phyloP scores from a whole-genome alignment of 1,140 invertebrate genomes.

The Bombyx mori region ASM3026992v2 NC_085117.1:17227001-17227500 shows the following conservation, averaged over 20 bases:
- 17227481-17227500: too few relatives aligned
- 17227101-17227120: slow-evolving; percentile 1
- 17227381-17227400: too few relatives aligned
- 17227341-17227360: neutral
- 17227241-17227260: slow-evolving; percentile 4
- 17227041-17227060: slow-evolving; percentile 1
- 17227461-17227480: too few relatives aligned
- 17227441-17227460: too few relatives aligned
- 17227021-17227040: slow-evolving; percentile 1
- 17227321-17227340: neutral
- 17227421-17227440: too few relatives aligned
- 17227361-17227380: too few relatives aligned
- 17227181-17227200: neutral
- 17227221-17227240: neutral
- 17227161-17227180: neutral
- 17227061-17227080: neutral
- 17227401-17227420: too few relatives aligned
- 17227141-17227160: neutral
- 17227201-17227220: neutral
- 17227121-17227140: neutral
- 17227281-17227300: slow-evolving; percentile 7
- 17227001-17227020: neutral
- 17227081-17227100: neutral
- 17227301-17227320: neutral
- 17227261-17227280: slow-evolving; percentile 10